Conservation (phyloP, 2,113 vertebrate species). For the Mugil cephalus region DNA sequence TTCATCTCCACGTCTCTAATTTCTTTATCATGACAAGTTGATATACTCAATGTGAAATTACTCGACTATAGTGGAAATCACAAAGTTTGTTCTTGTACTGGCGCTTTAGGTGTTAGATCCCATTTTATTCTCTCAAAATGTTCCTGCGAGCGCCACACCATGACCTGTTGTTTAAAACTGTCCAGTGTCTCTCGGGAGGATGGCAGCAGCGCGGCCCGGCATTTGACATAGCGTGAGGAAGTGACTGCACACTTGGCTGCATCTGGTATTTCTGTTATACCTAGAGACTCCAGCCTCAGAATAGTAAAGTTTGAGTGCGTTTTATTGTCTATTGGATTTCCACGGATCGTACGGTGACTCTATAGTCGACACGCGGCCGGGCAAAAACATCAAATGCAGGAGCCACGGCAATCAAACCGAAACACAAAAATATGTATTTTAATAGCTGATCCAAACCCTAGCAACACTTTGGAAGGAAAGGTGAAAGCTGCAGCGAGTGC, state of each 20-base stretch:
- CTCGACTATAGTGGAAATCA: too few species aligned
- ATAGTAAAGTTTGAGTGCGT: slow-evolving; percentile 3
- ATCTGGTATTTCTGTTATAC: slow-evolving; percentile 35
- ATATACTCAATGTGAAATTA: too few species aligned
- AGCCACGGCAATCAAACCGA: too few species aligned
- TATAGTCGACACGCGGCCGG: background rate
- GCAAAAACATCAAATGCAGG: slow-evolving; percentile 6
- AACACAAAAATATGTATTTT: background rate
- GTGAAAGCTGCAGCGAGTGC: slow-evolving; percentile 19
- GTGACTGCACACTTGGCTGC: slow-evolving; percentile 49
- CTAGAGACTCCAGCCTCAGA: background rate
- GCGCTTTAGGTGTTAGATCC: too few species aligned
- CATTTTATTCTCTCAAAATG: too few species aligned
- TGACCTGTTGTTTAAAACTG: slow-evolving; percentile 37
- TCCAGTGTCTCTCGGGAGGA: slow-evolving; percentile 41
- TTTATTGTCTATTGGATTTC: slow-evolving; percentile 27
- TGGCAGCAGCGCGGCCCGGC: slow-evolving; percentile 14
- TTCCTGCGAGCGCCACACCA: background rate
- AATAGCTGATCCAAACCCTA: background rate
- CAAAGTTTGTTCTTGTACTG: too few species aligned
- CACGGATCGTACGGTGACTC: background rate
- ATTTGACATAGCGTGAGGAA: slow-evolving; percentile 60
- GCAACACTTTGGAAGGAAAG: slow-evolving; percentile 21
- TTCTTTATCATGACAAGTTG: too few species aligned
- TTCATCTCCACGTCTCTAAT: too few species aligned